Evolutionary conservation across 2,113 vertebrate species (phyloP), one percentile per base, ranked within the genome.

Genomic region (Dipodomys merriami): DNA sequence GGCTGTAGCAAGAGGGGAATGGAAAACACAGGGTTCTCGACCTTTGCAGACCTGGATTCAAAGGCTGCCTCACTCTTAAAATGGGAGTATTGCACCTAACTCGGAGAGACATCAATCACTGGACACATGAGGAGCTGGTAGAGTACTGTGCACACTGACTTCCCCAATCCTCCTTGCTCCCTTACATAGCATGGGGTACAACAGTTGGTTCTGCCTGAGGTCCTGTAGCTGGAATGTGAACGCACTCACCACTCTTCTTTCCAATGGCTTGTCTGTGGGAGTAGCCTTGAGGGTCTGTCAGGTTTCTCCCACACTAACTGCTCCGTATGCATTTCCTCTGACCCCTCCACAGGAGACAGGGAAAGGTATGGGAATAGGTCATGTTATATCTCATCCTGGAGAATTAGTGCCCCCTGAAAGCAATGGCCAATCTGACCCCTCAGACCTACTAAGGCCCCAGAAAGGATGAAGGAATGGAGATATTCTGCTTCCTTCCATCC

Each of bases 191-290:
- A 76, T 62, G 13, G 3, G 4, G 22, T 72, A 62, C 22, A 64
- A 49, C 1, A 2, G 2, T 22, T 80, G 86, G 57, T 35, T 79
- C 57, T 64, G 23, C 33, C 72, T 72, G 29, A 80, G 35, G 19
- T 78, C 76, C 87, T 93, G 57, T 6, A 69, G 72, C 19, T 90
- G n/a, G 86, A 84, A 81, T 74, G 16, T 65, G 62, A 89, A 84
- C 62, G 80, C 57, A 35, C 35, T 76, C 78, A 57, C 46, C 46
- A 44, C n/a, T 88, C 85, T 74, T 73, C 30, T 23, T 81, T 62
- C 65, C 22, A 12, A 22, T 35, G 20, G 27, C 30, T 78, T 67
- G 4, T 60, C 57, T 60, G n/a, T 69, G 33, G 71, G 13, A 57
- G 22, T 10, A 46, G 4, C 18, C n/a, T 60, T 22, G 33, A 86